Evolutionary conservation across 1,140 invertebrate genomes (phyloP), one percentile per base, ranked within the genome.

Genomic region (Euborellia annulipes): DNA sequence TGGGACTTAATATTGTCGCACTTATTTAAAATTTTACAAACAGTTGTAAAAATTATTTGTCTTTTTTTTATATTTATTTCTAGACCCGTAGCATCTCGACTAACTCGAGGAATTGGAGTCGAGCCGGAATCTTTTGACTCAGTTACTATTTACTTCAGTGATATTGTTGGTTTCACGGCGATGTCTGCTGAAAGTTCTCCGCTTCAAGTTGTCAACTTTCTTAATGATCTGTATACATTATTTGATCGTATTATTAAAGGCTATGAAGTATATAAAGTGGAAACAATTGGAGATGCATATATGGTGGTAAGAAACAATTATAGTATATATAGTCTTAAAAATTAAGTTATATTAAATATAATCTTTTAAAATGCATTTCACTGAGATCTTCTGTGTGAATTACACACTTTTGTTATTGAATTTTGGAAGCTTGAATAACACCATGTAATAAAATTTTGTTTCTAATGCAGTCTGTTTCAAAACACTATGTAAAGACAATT

Each of bases 101-200:
- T 98, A 48, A 93, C 89, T 36, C 78, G 77, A 52, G 90, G 90
- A 19, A 80, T 84, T 55, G 80, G 83, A 3, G 89, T 97, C 2
- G 85, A 90, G 63, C 92, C 93, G 3, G 93, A 97, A 67, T 84
- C 83, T 0, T 98, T 88, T 65, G 87, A 94, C 66, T 75, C 79
- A 51, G 90, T 78, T 27, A 96, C 93, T 20, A 95, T 98, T 53
- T 97, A 95, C 66, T 98, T 98, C 68, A 95, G 90, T 59, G 94
- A 98, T 64, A 97, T 98, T 63, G 93, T 97, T 43, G 93, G 93
- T 52, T 98, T 98, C 68, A 98, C 94, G 32, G 78, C 82, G 38
- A 87, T 98, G 78, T 94, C 90, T 6, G 87, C 91, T 0, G 84
- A 90, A 62, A 94, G 90, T 58, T 87, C 89, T 38, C 91, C 93